Evolutionary conservation across 2,113 vertebrate species (phyloP).

Genomic region (Pionites leucogaster): DNA sequence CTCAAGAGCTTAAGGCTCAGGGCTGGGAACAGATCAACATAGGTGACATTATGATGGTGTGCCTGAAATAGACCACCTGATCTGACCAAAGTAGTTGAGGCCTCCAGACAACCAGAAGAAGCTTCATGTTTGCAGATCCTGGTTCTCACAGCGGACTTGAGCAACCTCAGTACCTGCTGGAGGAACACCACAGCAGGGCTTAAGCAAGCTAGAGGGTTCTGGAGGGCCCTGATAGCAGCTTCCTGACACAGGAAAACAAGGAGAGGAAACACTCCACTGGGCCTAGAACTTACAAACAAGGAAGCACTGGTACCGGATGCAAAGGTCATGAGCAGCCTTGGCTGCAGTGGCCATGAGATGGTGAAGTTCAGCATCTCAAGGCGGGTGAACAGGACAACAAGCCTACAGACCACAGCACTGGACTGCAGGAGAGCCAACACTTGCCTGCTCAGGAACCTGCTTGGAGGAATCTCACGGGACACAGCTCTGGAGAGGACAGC

Average conservation of each 20-base stretch:
- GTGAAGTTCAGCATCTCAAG: neutral
- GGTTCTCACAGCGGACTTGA: fast-evolving
- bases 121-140: neutral
- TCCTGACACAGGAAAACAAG: neutral
- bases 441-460: neutral
- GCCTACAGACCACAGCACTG: neutral
- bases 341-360: neutral
- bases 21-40: neutral
- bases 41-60: neutral
- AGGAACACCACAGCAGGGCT: neutral
- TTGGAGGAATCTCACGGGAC: neutral
- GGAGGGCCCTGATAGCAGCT: neutral
- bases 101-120: neutral
- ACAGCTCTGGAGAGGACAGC: neutral
- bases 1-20: neutral
- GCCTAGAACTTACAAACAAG: neutral
- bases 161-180: neutral
- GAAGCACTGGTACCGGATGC: neutral
- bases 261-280: neutral
- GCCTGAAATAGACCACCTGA: neutral
- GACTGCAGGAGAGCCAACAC: neutral
- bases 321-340: neutral
- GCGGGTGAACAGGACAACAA: neutral
- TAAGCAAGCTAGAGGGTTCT: neutral
- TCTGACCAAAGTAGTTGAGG: neutral